A percentile compares a stretch with the other conserved stretches of the same genome.
These are phyloP conservation scores for Rhyacichthys aspro DNA, from an alignment of 2,797 vertebrate species.

Conservation along the genomic window DNA sequence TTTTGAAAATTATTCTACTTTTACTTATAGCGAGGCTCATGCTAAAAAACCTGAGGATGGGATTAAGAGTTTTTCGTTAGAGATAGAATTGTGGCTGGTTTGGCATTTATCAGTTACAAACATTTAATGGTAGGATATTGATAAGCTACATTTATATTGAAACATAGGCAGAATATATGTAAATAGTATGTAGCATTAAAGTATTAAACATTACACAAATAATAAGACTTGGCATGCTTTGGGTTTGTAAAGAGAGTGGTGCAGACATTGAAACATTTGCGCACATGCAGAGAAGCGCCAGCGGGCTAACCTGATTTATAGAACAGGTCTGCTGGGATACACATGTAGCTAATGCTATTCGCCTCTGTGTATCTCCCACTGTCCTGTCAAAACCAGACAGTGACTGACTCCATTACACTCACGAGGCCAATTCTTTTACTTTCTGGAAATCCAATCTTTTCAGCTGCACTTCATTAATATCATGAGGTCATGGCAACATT, in stretches of 20 bases:
- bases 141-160: too few species aligned
- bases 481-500: neutral
- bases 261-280: neutral
- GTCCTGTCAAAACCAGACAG: constrained; percentile 8
- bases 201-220: too few species aligned
- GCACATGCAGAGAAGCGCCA: constrained; percentile 8
- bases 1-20: too few species aligned
- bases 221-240: neutral
- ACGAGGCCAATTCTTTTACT: constrained; percentile 5
- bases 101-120: too few species aligned
- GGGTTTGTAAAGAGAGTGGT: neutral
- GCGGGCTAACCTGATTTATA: constrained; percentile 9
- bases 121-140: too few species aligned
- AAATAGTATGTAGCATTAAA: neutral
- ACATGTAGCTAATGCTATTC: constrained; percentile 7
- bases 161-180: too few species aligned
- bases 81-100: too few species aligned
- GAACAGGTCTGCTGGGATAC: constrained; percentile 3
- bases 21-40: too few species aligned
- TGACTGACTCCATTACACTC: constrained; percentile 16
- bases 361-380: constrained; percentile 7
- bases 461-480: constrained; percentile 11
- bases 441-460: constrained; percentile 14
- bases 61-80: too few species aligned
- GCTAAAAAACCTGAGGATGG: too few species aligned